A percentile compares a stretch with the other conserved stretches of the same genome.
These are phyloP conservation scores for Boulengeromyrus knoepffleri DNA, from an alignment of 2,113 vertebrate species.

Conservation along the genomic window DNA sequence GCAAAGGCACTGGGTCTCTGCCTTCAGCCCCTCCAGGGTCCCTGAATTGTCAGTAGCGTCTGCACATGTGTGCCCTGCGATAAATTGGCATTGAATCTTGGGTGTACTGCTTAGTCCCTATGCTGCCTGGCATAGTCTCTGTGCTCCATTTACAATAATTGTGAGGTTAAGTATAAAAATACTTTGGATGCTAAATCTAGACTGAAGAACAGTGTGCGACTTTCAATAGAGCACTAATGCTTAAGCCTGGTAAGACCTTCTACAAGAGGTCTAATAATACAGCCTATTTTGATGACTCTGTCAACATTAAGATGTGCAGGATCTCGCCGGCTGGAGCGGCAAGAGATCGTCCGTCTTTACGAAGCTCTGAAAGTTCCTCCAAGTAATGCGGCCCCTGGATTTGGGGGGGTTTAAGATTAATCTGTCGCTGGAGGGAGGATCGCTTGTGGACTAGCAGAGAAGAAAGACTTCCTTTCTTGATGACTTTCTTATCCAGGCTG, in stretches of 20 bases:
- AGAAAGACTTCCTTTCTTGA: conserved; percentile 55
- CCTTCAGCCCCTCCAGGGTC: background rate
- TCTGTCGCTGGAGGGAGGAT: conserved; percentile 52
- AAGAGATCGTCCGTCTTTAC: conserved; percentile 48
- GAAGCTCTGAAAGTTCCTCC: conserved; percentile 64
- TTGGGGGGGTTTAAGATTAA: conserved; percentile 59
- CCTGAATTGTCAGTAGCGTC: background rate
- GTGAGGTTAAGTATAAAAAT: background rate
- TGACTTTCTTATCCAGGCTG: conserved; percentile 58
- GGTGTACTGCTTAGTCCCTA: background rate
- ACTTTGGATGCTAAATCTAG: background rate
- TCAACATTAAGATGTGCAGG: background rate
- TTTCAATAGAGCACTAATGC: background rate
- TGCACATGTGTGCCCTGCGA: background rate
- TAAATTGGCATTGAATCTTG: background rate
- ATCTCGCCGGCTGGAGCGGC: background rate
- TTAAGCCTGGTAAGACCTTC: background rate
- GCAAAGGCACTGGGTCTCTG: background rate
- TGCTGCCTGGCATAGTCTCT: background rate
- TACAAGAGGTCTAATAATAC: background rate
- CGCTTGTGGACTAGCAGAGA: conserved; percentile 62
- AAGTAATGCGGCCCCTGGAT: conserved; percentile 61
- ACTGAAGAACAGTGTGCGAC: background rate
- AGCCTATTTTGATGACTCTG: conserved; percentile 2
- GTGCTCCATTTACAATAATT: background rate